phyloP scores from a whole-genome alignment of 2,797 vertebrate species.

The Falco rusticolus region DNA sequence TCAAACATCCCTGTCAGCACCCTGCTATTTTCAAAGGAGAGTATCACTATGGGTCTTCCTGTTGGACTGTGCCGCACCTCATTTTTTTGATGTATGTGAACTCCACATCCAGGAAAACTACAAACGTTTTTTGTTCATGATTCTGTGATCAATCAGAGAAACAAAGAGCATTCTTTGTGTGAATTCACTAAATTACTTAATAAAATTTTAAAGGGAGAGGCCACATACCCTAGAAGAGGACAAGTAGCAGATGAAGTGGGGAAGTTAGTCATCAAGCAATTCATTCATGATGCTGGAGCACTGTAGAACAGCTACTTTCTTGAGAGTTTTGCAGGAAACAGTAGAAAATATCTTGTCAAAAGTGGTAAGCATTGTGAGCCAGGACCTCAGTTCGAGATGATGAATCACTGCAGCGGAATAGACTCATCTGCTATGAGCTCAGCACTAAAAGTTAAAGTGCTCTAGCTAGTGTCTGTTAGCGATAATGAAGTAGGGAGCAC shows the following conservation, averaged over 20 bases:
- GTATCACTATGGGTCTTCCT: rapidly evolving
- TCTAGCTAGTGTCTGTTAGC: not conserved
- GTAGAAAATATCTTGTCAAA: not conserved
- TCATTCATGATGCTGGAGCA: not conserved
- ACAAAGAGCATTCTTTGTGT: not conserved
- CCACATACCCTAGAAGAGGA: not conserved
- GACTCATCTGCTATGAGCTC: not conserved
- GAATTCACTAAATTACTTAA: not conserved
- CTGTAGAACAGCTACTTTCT: not conserved
- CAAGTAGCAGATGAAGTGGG: not conserved
- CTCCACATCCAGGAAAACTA: not conserved
- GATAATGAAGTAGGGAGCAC: not conserved
- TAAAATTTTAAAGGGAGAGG: not conserved
- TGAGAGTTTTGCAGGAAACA: not conserved
- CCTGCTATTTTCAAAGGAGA: not conserved
- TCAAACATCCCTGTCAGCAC: not conserved
- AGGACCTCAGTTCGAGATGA: not conserved
- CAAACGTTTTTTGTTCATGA: not conserved
- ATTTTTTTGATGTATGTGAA: not conserved
- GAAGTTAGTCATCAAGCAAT: not conserved
- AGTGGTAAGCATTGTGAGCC: not conserved
- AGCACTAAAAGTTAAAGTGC: not conserved
- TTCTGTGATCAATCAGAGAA: not conserved
- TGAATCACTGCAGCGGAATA: not conserved
- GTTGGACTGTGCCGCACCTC: not conserved